Evolutionary conservation across 2,888 invertebrate species (phyloP), one percentile per base, ranked within the genome.

Genomic region (Polietes domitor): DNA sequence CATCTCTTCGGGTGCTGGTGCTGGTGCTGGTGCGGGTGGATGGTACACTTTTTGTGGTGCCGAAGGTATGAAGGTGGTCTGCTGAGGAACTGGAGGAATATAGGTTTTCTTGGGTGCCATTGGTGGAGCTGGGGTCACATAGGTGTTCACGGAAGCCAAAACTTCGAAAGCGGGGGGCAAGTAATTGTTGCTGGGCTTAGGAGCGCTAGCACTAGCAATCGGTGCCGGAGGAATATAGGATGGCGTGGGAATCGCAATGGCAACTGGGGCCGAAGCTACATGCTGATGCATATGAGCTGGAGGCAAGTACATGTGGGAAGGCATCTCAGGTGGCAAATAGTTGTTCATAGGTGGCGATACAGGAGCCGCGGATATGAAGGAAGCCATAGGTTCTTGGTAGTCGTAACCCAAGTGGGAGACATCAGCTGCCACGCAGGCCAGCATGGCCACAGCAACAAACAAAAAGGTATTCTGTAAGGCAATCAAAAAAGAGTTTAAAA

Each of bases 391-490:
- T 9, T 43, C 58, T 65, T 80, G 71, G 43, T 85, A 86, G n/a
- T 80, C 71, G 53, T 84, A 85, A 7, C 86, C 85, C 77, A 86
- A 75, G 61, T 84, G 78, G 10, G 85, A 81, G 7, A 85, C 85
- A 79, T 86, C 85, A 1, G 70, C 83, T 5, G 28, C 55, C 19
- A 50, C 84, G 10, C 4, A 21, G 19, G 71, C 79, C 19, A 19
- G 24, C 17, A 83, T 63, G 26, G 74, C 77, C 28, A 86, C 19
- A 0, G n/a, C 55, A 58, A 81, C 50, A 58, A 83, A 19, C 19
- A 85, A 10, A 3, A 82, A 12, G 5, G 58, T 77, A 70, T 83
- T 83, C 86, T 86, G 47, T 6, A 78, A 63, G 2, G 1, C 19
- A 21, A 65, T 12, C 12, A 41, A 19, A 65, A 4, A 32, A 2